phyloP scores from a whole-genome alignment of 2,113 vertebrate genomes.

The Muntiacus muntjak region DNA sequence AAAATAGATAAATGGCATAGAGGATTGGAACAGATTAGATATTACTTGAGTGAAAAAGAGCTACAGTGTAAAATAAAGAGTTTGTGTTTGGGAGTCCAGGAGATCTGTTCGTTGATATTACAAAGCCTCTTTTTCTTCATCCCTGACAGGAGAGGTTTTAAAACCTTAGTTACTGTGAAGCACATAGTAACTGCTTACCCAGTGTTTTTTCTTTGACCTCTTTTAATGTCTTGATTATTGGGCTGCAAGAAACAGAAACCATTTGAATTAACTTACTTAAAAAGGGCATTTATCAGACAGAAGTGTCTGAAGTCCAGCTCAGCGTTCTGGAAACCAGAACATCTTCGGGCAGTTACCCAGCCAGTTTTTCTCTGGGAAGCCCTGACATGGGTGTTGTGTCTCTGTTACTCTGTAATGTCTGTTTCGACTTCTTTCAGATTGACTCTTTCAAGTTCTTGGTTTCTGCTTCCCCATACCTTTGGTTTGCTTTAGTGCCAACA shows the following conservation, averaged over 20 bases:
- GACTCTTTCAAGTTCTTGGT: not conserved
- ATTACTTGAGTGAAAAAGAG: not conserved
- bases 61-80: not conserved
- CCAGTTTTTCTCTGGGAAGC: not conserved
- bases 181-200: not conserved
- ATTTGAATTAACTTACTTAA: constrained; percentile 33
- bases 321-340: not conserved
- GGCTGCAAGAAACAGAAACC: not conserved
- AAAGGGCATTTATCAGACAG: not conserved
- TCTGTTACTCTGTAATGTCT: not conserved
- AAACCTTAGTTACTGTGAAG: not conserved
- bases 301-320: not conserved
- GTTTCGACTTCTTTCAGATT: not conserved
- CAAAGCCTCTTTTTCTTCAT: not conserved
- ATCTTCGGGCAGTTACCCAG: not conserved
- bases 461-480: not conserved
- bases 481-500: not conserved
- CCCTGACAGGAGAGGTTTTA: not conserved
- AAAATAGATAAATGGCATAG: not conserved
- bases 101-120: not conserved
- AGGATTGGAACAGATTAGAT: not conserved
- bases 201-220: constrained; percentile 32
- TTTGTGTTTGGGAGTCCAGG: not conserved
- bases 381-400: not conserved
- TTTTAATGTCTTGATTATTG: constrained; percentile 25